Evolutionary conservation across 2,797 vertebrate species (phyloP).

Genomic region (Gymnocypris eckloni): DNA sequence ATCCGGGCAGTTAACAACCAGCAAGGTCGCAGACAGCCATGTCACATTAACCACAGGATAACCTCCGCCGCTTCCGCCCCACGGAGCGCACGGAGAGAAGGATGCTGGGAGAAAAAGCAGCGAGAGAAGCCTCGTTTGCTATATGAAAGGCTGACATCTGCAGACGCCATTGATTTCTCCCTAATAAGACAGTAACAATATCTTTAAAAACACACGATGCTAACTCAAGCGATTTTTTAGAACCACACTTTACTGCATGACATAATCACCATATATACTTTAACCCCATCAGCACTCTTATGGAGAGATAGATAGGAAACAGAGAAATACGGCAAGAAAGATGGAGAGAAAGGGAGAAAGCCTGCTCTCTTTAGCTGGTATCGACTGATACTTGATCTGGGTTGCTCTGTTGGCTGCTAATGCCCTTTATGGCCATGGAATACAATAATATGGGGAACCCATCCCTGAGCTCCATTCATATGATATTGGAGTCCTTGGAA

Average conservation of each 20-base stretch:
- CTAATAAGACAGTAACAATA: constrained; percentile 71
- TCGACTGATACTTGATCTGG: constrained; percentile 80
- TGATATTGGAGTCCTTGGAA: constrained; percentile 80
- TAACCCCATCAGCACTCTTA: constrained; percentile 37
- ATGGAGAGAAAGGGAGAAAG: constrained; percentile 52
- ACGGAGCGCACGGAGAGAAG: constrained; percentile 52
- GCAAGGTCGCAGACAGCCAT: constrained; percentile 80
- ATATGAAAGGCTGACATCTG: constrained; percentile 67
- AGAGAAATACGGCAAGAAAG: constrained; percentile 43
- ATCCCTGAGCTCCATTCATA: constrained; percentile 77
- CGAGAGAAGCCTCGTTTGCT: constrained; percentile 36
- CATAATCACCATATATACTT: constrained; percentile 53
- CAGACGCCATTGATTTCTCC: constrained; percentile 70
- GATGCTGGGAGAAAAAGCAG: constrained; percentile 62
- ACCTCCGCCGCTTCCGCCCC: constrained; percentile 68
- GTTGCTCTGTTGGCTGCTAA: constrained; percentile 78
- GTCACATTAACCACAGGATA: constrained; percentile 82
- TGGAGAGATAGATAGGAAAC: constrained; percentile 24
- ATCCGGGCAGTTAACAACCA: constrained; percentile 77
- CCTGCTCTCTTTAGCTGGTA: constrained; percentile 71
- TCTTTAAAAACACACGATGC: constrained; percentile 66
- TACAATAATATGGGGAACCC: constrained; percentile 77
- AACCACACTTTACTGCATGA: constrained; percentile 54
- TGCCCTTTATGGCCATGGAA: constrained; percentile 79
- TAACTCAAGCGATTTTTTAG: constrained; percentile 49